Evolutionary conservation across 1,140 invertebrate genomes (phyloP), one percentile per base, ranked within the genome.

Genomic region (Rhagoletis zephyria): DNA sequence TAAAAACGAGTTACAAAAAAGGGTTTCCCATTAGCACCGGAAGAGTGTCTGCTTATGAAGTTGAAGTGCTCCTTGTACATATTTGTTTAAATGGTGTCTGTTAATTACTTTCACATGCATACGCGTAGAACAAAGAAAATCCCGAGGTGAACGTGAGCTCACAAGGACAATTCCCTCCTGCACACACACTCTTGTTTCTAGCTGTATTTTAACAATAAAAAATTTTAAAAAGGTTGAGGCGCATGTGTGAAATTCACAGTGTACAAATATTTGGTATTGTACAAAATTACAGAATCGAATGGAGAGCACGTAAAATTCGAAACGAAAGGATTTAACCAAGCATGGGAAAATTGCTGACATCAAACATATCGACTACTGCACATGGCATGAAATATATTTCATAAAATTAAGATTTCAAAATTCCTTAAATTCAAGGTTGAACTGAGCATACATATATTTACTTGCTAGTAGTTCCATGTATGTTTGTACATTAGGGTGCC

Each of bases 1-100:
- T 30, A 30, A 30, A 30, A 30, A 30, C 1, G 30, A 30, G 30
- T 64, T 64, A 64, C n/a, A 64, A 6, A 7, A 2, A 77, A 48
- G 45, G 70, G 16, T n/a, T n/a, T 45, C 45, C 70, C 70, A 51
- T 77, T 77, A 77, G n/a, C 70, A 77, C 70, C 70, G 45, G 70
- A 77, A 77, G 70, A 12, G 9, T 51, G 12, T n/a, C 40, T 12
- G 42, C 65, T 40, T 30, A 42, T 67, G 65, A 67, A 67, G 30
- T 67, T 67, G 19, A 67, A 67, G 40, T 67, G 64, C 1, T 67
- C 9, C 48, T 74, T 45, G 12, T 74, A 45, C 5, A 4, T 16
- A 77, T 77, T 48, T 30, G 30, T 30, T 30, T 30, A 30, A 30
- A 30, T 30, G 30, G 30, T 30, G 30, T 30, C 0, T 30, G 30